Evolutionary conservation across 2,113 vertebrate species (phyloP), one percentile per base, ranked within the genome.

Genomic region (Melanerpes formicivorus): DNA sequence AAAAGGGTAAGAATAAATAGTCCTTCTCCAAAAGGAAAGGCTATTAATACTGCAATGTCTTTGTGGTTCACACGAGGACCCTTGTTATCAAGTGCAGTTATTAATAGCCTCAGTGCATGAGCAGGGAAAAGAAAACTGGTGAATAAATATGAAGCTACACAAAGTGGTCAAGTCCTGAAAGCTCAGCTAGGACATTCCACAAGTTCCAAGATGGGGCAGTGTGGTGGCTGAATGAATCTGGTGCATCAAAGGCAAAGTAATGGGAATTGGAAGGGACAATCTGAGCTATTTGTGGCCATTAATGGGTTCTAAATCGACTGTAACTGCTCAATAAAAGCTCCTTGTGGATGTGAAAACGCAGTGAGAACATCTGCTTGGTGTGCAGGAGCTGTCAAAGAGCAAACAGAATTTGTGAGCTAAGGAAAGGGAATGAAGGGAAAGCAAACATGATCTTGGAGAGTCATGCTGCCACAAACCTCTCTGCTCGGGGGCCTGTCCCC

Each of bases 21-120:
- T 88, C 37, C 58, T 89, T 79, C 91, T 90, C 65, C 87, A 93
- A 65, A 95, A 93, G 74, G 80, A 94, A 97, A 95, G 73, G 87
- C 85, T 94, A 93, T 95, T 96, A 95, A 95, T 93, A 91, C 76
- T 90, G 77, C 62, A 85, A 11, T 44, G 86, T 88, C 91, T 94
- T 88, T 82, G 93, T 90, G 82, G 90, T 86, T 94, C 92, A 89
- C 94, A 95, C 5, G 60, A 93, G 85, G 82, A 93, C 83, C 65
- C 56, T 87, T 94, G 83, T 88, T 90, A 95, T 86, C 70, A 91
- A 96, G 81, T 77, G 59, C 52, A 86, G 81, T 96, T 93, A 95
- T 96, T 96, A 95, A 93, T 91, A 94, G 91, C 84, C 48, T 7
- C 9, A 54, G 79, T 63, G 91, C 60, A 79, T 83, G 64, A 75